phyloP scores from a whole-genome alignment of 2,113 vertebrate species.

The Astatoreochromis straeleni region DNA sequence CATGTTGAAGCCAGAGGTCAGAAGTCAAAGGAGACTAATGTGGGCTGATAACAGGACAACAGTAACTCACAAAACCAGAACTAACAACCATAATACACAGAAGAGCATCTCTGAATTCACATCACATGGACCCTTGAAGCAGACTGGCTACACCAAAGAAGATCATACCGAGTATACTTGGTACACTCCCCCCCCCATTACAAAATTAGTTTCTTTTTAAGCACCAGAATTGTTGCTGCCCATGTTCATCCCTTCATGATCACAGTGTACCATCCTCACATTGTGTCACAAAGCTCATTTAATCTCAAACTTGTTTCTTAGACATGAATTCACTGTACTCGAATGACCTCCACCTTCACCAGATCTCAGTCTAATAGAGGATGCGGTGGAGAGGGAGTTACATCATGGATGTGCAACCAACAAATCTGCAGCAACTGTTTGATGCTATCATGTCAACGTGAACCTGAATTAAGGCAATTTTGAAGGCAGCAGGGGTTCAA shows the following conservation, averaged over 20 bases:
- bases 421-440: neutral
- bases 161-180: neutral
- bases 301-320: neutral
- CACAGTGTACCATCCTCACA: neutral
- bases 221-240: neutral
- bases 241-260: neutral
- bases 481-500: neutral
- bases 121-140: neutral
- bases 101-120: neutral
- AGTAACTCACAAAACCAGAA: neutral
- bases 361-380: neutral
- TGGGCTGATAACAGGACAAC: neutral
- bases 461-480: neutral
- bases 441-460: neutral
- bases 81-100: neutral
- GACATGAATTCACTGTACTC: neutral
- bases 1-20: neutral
- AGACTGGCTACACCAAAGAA: neutral
- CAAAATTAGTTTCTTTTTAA: neutral
- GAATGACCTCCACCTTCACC: neutral
- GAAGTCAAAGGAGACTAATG: neutral
- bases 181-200: neutral
- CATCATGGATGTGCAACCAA: neutral
- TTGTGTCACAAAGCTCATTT: neutral
- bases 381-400: neutral